Conservation (phyloP, 2,113 vertebrate genomes). For the Perccottus glenii region DNA sequence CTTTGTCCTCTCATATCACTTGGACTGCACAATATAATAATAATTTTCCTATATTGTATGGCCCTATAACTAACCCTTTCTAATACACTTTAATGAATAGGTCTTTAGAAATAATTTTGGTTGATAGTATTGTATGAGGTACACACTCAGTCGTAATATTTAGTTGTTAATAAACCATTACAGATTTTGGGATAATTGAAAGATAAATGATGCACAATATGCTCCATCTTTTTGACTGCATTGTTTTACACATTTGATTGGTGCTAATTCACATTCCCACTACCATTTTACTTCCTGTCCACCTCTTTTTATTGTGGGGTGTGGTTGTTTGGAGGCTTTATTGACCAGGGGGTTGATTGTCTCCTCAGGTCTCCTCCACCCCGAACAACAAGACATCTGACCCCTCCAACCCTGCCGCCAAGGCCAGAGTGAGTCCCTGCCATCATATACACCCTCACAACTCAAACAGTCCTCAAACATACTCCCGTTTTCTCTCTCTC, state of each 20-base stretch:
- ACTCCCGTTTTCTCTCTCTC: slow-evolving; percentile 7
- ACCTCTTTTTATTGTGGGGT: slow-evolving; percentile 41
- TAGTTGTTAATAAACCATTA: not conserved
- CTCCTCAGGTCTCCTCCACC: slow-evolving; percentile 77
- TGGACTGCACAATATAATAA: too few species aligned
- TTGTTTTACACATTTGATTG: slow-evolving; percentile 15
- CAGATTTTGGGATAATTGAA: not conserved
- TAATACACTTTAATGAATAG: not conserved
- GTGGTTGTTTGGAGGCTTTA: slow-evolving; percentile 53
- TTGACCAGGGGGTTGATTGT: slow-evolving; percentile 73
- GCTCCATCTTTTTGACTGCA: slow-evolving; percentile 12
- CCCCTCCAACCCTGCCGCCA: slow-evolving; percentile 61
- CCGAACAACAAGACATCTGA: slow-evolving; percentile 77
- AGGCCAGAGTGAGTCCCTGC: slow-evolving; percentile 74
- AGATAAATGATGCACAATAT: not conserved
- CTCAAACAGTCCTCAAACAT: slow-evolving; percentile 35
- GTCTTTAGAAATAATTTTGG: not conserved
- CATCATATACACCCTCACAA: slow-evolving; percentile 63
- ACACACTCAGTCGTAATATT: not conserved
- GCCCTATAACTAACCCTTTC: too few species aligned
- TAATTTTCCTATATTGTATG: too few species aligned
- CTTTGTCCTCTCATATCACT: not conserved
- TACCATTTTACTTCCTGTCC: slow-evolving; percentile 17
- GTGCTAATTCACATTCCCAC: slow-evolving; percentile 2
- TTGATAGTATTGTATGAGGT: not conserved